A percentile compares a stretch with the other conserved stretches of the same genome.
phyloP scores from a whole-genome alignment of 2,888 invertebrate species.

The Ferrisia virgata region DNA sequence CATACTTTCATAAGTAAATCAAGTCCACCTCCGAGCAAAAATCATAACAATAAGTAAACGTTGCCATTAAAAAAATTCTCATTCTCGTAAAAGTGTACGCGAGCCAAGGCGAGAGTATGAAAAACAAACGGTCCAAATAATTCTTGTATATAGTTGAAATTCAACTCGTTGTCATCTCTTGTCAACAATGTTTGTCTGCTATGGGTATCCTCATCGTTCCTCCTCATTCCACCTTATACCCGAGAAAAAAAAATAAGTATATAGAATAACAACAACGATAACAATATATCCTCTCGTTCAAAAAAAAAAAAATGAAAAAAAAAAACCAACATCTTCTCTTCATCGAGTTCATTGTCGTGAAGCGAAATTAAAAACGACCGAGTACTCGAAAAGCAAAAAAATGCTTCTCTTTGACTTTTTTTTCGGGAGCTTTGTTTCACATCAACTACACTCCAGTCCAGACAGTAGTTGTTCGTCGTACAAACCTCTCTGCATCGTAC shows the following conservation, averaged over 20 bases:
- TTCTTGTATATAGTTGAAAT: neutral
- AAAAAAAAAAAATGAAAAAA: too few species aligned
- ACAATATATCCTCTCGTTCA: neutral
- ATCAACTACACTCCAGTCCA: neutral
- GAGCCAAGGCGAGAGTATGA: neutral
- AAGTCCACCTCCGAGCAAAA: neutral
- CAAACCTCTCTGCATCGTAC: neutral
- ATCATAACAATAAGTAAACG: neutral
- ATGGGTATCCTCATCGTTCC: neutral
- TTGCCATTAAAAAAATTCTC: neutral
- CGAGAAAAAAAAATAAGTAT: neutral
- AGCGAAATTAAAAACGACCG: neutral
- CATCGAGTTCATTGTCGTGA: neutral
- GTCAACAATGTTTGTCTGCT: neutral
- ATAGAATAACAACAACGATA: neutral
- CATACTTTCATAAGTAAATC: neutral
- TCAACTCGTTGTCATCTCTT: neutral
- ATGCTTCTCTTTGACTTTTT: neutral
- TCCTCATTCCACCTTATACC: too few species aligned
- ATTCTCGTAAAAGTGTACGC: too few species aligned
- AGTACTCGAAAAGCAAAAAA: neutral
- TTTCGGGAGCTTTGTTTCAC: neutral
- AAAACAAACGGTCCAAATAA: neutral
- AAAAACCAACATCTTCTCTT: neutral
- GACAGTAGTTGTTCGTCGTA: neutral